These are phyloP conservation scores for Dynastes grantii DNA, from an alignment of 2,888 invertebrate genomes.

Conservation along the genomic window DNA sequence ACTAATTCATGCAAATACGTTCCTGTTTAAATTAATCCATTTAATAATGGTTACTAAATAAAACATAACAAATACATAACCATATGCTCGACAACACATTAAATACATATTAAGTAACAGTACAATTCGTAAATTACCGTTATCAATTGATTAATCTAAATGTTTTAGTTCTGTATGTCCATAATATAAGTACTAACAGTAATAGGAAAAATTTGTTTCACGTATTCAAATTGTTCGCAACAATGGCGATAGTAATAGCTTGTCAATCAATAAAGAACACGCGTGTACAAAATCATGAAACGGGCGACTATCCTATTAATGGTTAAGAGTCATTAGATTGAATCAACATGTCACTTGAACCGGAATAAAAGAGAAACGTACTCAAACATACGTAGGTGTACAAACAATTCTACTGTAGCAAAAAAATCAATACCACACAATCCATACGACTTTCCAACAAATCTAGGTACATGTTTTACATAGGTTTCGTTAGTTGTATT, in stretches of 20 bases:
- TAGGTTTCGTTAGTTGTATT: neutral
- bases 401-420: too few species aligned
- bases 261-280: neutral
- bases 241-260: constrained; percentile 10
- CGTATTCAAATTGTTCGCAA: neutral
- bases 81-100: neutral
- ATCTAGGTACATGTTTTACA: too few species aligned
- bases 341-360: constrained; percentile 11
- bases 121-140: neutral
- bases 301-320: constrained; percentile 14
- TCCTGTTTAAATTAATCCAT: too few species aligned
- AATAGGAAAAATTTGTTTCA: neutral
- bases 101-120: constrained; percentile 6
- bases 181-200: neutral
- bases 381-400: neutral
- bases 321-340: constrained; percentile 7
- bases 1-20: too few species aligned
- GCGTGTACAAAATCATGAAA: constrained; percentile 12
- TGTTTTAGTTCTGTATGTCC: neutral
- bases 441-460: too few species aligned
- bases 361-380: neutral
- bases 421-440: too few species aligned
- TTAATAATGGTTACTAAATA: too few species aligned
- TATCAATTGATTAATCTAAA: constrained; percentile 30
- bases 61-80: too few species aligned